Conservation (phyloP, 2,797 vertebrate species). For the Scolopax bukidnonensis region DNA sequence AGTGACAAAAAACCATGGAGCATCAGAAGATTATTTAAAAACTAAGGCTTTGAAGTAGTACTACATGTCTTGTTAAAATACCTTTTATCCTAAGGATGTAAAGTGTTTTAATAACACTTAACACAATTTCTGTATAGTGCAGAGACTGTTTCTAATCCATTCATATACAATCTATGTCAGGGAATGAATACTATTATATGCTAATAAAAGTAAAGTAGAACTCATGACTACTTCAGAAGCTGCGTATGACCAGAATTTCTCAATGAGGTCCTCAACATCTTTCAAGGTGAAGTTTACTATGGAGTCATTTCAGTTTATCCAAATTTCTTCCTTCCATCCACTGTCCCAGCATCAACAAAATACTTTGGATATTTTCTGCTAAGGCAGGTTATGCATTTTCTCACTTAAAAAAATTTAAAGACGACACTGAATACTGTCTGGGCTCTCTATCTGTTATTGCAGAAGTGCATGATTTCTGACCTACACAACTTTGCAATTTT, state of each 20-base stretch:
- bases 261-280: not conserved
- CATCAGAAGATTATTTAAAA: not conserved
- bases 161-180: not conserved
- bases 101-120: not conserved
- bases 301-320: not conserved
- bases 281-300: not conserved
- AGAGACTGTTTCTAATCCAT: not conserved
- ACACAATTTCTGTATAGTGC: not conserved
- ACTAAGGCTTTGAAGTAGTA: not conserved
- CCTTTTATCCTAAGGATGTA: not conserved
- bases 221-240: not conserved
- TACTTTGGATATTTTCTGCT: not conserved
- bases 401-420: not conserved
- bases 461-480: not conserved
- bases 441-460: not conserved
- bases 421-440: fast-evolving
- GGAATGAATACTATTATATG: not conserved
- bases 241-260: not conserved
- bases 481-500: not conserved
- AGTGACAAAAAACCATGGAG: not conserved
- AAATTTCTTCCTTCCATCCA: not conserved
- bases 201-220: not conserved
- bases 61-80: not conserved
- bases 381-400: not conserved
- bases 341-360: not conserved